Evolutionary conservation across 2,797 vertebrate genomes (phyloP).

Genomic region (Sphaeramia orbicularis): DNA sequence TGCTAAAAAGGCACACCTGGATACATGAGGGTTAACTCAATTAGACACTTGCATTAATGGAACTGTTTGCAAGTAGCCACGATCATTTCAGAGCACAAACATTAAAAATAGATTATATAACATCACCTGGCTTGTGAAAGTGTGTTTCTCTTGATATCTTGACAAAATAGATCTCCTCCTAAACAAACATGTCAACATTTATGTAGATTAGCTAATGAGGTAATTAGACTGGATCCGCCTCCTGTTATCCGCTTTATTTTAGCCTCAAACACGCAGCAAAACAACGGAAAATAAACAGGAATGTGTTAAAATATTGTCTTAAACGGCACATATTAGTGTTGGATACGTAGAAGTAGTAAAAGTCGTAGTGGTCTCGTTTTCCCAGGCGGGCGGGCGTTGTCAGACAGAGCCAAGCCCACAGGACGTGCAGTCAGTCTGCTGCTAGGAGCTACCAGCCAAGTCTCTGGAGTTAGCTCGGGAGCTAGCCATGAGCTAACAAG

Average conservation of each 20-base stretch:
- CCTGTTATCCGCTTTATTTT: neutral
- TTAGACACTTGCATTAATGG: no score
- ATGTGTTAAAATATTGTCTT: rapidly evolving
- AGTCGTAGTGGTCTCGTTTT: constrained; percentile 22
- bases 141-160: neutral
- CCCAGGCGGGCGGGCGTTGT: constrained; percentile 77
- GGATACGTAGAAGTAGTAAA: neutral
- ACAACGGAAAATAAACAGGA: neutral
- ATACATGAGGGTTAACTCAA: no score
- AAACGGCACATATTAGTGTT: neutral
- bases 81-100: no score
- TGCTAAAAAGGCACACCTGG: no score
- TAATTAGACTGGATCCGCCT: constrained; percentile 21
- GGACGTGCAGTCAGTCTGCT: constrained; percentile 60
- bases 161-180: neutral
- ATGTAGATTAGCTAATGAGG: constrained; percentile 52
- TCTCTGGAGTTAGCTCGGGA: constrained; percentile 61
- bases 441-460: constrained; percentile 44
- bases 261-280: neutral
- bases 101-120: neutral
- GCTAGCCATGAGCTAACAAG: constrained; percentile 83
- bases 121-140: constrained; percentile 23
- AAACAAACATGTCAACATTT: constrained; percentile 41
- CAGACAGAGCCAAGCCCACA: constrained; percentile 70
- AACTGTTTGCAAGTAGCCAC: no score